Base-by-base conservation (phyloP, 2,797 vertebrate genomes). In the Eutrigla gurnardus region DNA sequence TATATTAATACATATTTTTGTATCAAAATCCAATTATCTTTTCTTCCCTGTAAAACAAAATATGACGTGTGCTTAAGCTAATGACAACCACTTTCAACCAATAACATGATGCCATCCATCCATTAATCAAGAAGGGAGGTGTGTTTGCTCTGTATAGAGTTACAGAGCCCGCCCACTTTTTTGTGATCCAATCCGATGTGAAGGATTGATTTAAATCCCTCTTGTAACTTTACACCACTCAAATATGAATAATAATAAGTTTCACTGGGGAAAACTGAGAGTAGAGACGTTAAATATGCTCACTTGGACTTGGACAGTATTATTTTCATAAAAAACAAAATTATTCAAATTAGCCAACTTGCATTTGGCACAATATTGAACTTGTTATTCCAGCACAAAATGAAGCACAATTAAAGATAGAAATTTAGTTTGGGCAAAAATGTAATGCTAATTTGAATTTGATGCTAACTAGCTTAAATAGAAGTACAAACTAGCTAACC, bases 251-350 rank as follows among this genome's bases (percentile, higher is more conserved):
- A n/a, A 15, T 47, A 15, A 47, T 14, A 47, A 10, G 15, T 49
- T 18, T 49, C 47, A 49, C 47, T 5, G 17, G 47, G 17, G 13
- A 12, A 4, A 18, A 25, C 25, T 25, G 25, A 25, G 25, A 25
- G 25, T 25, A 25, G 25, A 25, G 25, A 25, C 25, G 25, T 25
- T 25, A 25, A 25, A 25, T 25, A n/a, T 25, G 25, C 25, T 25
- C 25, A 25, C 25, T 25, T 25, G 25, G 25, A 25, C 25, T 25
- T 25, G 25, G 25, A 4, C 39, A 0, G 4, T 10, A 15, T 47
- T 53, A 36, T 60, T 13, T 10, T 32, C 1, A 35, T n/a, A 61
- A 36, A 70, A 71, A 65, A 59, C 39, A 45, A 54, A 53, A 54
- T 3, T 25, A 39, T 14, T 42, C 13, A 18, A 63, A 32, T 13